These are phyloP conservation scores for Chrysolina haemoptera DNA, from an alignment of 2,888 invertebrate genomes.

Conservation along the genomic window DNA sequence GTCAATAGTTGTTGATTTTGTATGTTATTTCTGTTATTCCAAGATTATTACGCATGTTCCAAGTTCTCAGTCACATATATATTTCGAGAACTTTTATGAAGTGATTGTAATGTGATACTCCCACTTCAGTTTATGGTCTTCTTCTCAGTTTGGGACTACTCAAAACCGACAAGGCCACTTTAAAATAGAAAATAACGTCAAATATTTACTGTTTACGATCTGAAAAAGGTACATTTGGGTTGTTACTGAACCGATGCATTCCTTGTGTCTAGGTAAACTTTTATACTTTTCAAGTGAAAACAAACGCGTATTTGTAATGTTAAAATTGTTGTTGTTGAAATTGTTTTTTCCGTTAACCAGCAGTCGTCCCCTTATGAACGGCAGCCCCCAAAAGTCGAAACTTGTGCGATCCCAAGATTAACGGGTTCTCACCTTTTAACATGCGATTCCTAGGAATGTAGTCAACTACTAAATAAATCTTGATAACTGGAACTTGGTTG, in stretches of 20 bases:
- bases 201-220: not conserved
- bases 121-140: slow-evolving; percentile 13
- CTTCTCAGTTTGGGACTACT: slow-evolving; percentile 4
- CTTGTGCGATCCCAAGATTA: too few relatives aligned
- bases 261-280: too few relatives aligned
- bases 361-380: too few relatives aligned
- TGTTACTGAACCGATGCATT: not conserved
- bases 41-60: not conserved
- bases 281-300: too few relatives aligned
- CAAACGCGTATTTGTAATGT: too few relatives aligned
- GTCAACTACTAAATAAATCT: too few relatives aligned
- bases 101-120: slow-evolving; percentile 7
- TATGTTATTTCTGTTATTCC: not conserved
- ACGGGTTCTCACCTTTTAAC: too few relatives aligned
- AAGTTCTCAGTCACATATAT: not conserved
- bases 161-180: slow-evolving; percentile 10
- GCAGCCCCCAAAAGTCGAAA: too few relatives aligned
- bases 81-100: slow-evolving; percentile 6
- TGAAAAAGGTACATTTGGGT: not conserved
- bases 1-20: slow-evolving; percentile 3
- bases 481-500: too few relatives aligned
- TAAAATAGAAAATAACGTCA: not conserved
- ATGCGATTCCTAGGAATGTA: too few relatives aligned
- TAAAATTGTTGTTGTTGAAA: too few relatives aligned
- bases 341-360: too few relatives aligned